Conservation (phyloP, 2,797 vertebrate species). For the Podarcis lilfordi region DNA sequence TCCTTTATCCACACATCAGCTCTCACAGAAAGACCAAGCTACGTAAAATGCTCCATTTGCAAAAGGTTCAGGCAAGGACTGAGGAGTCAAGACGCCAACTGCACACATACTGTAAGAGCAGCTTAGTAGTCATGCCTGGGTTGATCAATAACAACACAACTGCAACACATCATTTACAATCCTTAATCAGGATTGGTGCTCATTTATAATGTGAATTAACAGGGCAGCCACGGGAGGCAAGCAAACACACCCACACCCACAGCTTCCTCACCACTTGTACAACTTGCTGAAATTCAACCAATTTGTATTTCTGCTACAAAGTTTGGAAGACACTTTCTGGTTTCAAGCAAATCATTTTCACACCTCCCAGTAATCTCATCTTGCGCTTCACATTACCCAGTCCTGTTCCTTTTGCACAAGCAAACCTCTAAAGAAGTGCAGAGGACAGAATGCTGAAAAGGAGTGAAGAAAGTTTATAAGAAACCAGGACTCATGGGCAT, state of each 20-base stretch:
- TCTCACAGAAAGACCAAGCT: not conserved
- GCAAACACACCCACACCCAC: too few species aligned
- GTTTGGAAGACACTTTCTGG: not conserved
- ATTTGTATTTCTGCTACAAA: not conserved
- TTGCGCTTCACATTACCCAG: not conserved
- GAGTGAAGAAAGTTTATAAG: not conserved
- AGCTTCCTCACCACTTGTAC: not conserved
- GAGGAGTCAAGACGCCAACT: not conserved
- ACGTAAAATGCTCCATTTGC: not conserved
- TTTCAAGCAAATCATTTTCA: not conserved
- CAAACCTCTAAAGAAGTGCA: too few species aligned
- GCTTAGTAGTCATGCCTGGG: not conserved
- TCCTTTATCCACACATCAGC: not conserved
- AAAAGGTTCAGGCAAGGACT: not conserved
- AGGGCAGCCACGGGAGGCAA: not conserved
- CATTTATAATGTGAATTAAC: not conserved
- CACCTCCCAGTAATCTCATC: not conserved
- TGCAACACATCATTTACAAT: not conserved
- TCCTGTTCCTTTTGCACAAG: not conserved
- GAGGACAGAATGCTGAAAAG: not conserved
- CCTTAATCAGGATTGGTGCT: too few species aligned
- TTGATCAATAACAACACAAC: not conserved
- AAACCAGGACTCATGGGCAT: not conserved
- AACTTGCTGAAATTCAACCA: not conserved
- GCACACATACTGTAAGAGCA: not conserved